Evolutionary conservation across 2,113 vertebrate species (phyloP).

Genomic region (Sprattus sprattus): DNA sequence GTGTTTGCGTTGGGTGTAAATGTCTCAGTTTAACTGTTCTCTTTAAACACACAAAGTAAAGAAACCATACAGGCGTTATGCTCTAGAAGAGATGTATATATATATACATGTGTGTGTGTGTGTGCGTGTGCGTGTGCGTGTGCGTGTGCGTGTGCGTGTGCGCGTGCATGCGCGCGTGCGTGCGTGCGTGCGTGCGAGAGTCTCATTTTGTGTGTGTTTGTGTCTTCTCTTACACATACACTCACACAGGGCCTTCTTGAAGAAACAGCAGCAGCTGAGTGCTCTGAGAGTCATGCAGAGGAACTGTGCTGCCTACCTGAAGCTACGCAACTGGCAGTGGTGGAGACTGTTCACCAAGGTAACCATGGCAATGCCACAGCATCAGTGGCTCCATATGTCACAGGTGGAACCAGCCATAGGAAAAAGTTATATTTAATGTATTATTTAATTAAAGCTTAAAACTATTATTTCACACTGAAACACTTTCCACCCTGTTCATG

Average conservation of each 20-base stretch:
- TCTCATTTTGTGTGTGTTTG: not conserved
- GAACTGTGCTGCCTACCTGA: conserved; percentile 90
- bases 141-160: not conserved
- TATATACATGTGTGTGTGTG: not conserved
- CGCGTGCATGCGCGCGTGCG: conserved; percentile 6
- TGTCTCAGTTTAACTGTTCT: too few relatives aligned
- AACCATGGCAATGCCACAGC: conserved; percentile 20
- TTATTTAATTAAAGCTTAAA: too few relatives aligned
- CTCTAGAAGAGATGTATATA: too few relatives aligned
- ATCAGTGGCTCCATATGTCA: not conserved
- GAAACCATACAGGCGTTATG: too few relatives aligned
- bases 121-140: not conserved
- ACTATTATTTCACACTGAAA: too few relatives aligned
- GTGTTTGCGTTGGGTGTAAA: not conserved
- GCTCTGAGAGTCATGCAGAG: conserved; percentile 87
- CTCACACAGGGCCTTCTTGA: conserved; percentile 75
- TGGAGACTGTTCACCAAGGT: conserved; percentile 92
- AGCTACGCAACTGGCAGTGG: conserved; percentile 91
- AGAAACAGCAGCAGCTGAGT: conserved; percentile 88
- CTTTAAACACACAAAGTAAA: too few relatives aligned
- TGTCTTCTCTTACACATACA: not conserved
- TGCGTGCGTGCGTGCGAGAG: not conserved
- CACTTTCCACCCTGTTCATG: too few relatives aligned
- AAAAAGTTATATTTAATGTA: too few relatives aligned
- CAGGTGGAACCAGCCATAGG: too few relatives aligned